Base-by-base conservation (phyloP, 2,797 vertebrate species). In the Taeniopygia guttata region DNA sequence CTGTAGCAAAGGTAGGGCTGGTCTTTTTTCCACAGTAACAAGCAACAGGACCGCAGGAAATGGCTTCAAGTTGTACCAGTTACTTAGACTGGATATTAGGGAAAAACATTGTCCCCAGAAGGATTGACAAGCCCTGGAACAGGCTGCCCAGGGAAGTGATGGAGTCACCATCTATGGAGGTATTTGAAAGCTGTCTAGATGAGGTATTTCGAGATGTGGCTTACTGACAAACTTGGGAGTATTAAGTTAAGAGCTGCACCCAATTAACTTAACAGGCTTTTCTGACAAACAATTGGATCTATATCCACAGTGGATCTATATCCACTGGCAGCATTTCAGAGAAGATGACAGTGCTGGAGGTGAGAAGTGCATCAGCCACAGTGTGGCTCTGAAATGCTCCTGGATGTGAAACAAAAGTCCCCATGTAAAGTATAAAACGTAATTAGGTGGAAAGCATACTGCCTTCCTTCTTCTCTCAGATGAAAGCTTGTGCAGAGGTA, bases 271-370 rank as follows among this genome's bases (percentile, higher is more conserved):
- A 42, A 30, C 26, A 36, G 26, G 25, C 3, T 64, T 36, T 46
- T 32, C 30, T 0, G 0, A 52, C 45, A 19, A 51, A 30, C 25
- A 34, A 8, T 8, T 30, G 29, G 34, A 13, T 72, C 38, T 64
- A 5, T 27, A 75, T 38, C 16, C 26, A 30, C 4, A 38, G 36
- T 40, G 17, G 29, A 66, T 72, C 38, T 64, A 5, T 27, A 75
- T 38, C 16, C 26, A 30, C 3, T 21, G 38, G 27, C 49, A 84
- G 46, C 32, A 46, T 58, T 77, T 87, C 66, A 66, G 17, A 27
- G 17, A 29, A 40, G 29, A 59, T 10, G 5, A 54, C 13, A 56
- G 20, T 2, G 2, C 5, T 2, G 1, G 34, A 84, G 46, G 16
- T 6, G 30, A 77, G 51, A 72, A 69, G 19, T 5, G 6, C 1